Percentiles rank a stretch among this genome's conserved stretches.
These are phyloP conservation scores for Hyposoter didymator DNA, from an alignment of 2,888 invertebrate species.

Conservation along the genomic window DNA sequence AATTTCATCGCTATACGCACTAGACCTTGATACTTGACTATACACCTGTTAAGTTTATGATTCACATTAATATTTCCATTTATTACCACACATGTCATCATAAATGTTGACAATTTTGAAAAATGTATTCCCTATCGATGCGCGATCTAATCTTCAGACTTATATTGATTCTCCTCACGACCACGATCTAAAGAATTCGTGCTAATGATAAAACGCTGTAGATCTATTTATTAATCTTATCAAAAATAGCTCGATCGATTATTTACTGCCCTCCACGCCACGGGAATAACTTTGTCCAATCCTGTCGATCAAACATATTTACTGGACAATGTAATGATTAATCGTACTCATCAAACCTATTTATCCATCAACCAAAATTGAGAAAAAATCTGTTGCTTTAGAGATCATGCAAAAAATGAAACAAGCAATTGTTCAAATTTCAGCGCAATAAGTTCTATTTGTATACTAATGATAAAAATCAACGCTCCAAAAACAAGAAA, in stretches of 20 bases:
- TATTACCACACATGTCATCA: not conserved
- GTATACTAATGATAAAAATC: not conserved
- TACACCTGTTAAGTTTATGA: not conserved
- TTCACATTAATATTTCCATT: not conserved
- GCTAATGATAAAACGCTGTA: not conserved
- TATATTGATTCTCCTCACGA: not conserved
- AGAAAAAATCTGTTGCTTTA: not conserved
- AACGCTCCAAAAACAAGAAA: not conserved
- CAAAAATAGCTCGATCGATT: constrained; percentile 5
- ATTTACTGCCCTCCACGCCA: not conserved
- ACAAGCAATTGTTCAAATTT: not conserved
- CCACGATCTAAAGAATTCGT: not conserved
- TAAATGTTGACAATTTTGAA: not conserved
- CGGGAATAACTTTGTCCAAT: not conserved
- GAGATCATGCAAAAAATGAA: not conserved
- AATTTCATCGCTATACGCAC: not conserved
- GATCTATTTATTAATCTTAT: constrained; percentile 6
- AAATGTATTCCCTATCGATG: not conserved
- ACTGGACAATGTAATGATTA: not conserved
- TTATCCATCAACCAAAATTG: not conserved
- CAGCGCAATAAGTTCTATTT: not conserved
- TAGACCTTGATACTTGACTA: not conserved
- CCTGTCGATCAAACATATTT: not conserved
- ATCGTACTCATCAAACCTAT: not conserved
- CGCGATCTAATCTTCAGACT: not conserved